phyloP scores from a whole-genome alignment of 2,888 invertebrate genomes.

The Ligdia adustata region DNA sequence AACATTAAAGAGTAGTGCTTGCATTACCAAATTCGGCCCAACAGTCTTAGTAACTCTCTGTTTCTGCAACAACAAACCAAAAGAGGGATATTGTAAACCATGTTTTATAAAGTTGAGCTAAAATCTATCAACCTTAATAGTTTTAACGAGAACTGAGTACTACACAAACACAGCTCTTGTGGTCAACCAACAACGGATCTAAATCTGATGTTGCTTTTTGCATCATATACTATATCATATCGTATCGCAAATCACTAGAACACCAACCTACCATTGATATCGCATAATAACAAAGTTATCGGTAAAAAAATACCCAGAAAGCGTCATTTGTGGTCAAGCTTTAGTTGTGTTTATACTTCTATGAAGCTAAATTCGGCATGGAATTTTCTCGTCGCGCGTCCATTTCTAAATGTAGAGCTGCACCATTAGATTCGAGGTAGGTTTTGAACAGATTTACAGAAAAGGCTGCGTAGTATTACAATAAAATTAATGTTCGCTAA shows the following conservation, averaged over 20 bases:
- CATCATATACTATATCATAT: slow-evolving; percentile 1
- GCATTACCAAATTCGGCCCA: too few species aligned
- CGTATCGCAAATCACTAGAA: slow-evolving; percentile 1
- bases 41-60: too few species aligned
- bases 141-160: too few species aligned
- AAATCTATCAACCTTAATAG: too few species aligned
- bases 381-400: slow-evolving; percentile 40
- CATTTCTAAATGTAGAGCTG: slow-evolving; percentile 39
- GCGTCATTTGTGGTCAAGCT: slow-evolving; percentile 16
- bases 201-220: slow-evolving; percentile 37
- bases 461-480: too few species aligned
- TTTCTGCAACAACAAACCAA: too few species aligned
- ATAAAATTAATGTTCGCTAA: too few species aligned
- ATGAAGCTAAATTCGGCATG: slow-evolving; percentile 32
- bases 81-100: too few species aligned
- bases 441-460: slow-evolving; percentile 11
- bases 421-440: slow-evolving; percentile 50
- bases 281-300: slow-evolving; percentile 24
- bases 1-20: too few species aligned
- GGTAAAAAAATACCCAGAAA: slow-evolving; percentile 27
- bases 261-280: slow-evolving; percentile 27
- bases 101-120: too few species aligned
- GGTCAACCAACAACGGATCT: too few species aligned
- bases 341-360: slow-evolving; percentile 19
- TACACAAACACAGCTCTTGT: too few species aligned